phyloP scores from a whole-genome alignment of 2,888 invertebrate species.

The Apotomis capreana region DNA sequence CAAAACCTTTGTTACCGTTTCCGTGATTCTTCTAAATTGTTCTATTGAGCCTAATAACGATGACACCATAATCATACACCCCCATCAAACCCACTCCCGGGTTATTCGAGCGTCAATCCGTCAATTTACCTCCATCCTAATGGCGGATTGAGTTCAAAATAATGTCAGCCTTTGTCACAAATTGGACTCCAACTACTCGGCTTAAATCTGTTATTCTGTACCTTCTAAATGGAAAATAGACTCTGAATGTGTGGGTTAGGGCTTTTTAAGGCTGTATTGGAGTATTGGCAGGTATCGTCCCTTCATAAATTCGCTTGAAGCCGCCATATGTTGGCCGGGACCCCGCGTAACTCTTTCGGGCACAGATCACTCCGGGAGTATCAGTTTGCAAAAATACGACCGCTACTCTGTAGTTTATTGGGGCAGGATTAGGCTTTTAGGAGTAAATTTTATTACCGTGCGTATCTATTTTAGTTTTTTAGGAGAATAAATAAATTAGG shows the following conservation, averaged over 20 bases:
- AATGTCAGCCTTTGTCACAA: conserved; percentile 49
- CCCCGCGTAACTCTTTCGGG: conserved; percentile 62
- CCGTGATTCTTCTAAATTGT: neutral
- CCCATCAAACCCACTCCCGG: neutral
- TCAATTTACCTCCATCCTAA: conserved; percentile 22
- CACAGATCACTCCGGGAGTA: conserved; percentile 53
- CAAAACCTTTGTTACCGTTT: too few species aligned
- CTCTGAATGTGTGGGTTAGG: conserved; percentile 26
- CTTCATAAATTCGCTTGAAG: conserved; percentile 63
- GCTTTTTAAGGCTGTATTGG: conserved; percentile 9
- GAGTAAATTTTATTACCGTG: conserved; percentile 13
- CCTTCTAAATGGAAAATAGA: conserved; percentile 24
- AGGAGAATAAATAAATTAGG: neutral
- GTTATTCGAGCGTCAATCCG: neutral
- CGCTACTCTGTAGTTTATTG: conserved; percentile 15
- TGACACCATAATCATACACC: neutral
- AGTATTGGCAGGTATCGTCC: conserved; percentile 39
- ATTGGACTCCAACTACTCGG: conserved; percentile 48
- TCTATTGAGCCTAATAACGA: neutral
- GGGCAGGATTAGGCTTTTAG: conserved; percentile 14
- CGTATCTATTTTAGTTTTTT: neutral
- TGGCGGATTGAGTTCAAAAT: conserved; percentile 14
- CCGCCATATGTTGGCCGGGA: conserved; percentile 66
- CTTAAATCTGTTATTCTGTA: conserved; percentile 34
- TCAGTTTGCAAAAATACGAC: conserved; percentile 50